Evolutionary conservation across 1,140 invertebrate species (phyloP), one percentile per base, ranked within the genome.

Genomic region (Hydropsyche tenuis): DNA sequence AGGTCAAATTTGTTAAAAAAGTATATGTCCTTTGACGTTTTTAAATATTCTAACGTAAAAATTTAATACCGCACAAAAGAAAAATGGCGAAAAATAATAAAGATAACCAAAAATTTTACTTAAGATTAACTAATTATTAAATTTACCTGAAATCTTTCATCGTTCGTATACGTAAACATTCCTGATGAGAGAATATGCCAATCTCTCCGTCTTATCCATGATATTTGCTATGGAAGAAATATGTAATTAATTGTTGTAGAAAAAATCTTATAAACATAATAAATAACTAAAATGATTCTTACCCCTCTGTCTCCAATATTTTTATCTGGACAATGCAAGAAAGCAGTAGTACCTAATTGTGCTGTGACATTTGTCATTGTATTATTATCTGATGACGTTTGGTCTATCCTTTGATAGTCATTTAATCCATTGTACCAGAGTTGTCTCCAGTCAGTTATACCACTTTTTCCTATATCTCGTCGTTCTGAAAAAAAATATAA

Each of bases 181-280:
- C 94, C 95, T 18, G 94, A 95, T 77, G 95, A 96, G 78, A 97
- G 85, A 75, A 96, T 95, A 82, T 96, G 94, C 91, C 94, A 95
- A 83, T 96, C 95, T 74, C 94, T 87, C 76, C 93, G 88, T 74
- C 94, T 89, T 70, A 96, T 92, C 94, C 95, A 96, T 20, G 94
- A 95, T 79, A 96, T 93, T 93, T 96, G 89, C 84, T 85, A 69
- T 73, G 79, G 22, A 16, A 74, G 25, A 62, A 68, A 37, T 60
- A 4, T 37, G 3, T 37, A 37, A 37, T 37, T 3, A 37, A 3
- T 37, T 4, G 30, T 37, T 37, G 3, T 9, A 9, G 9, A 37
- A 37, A 4, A 9, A 9, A 37, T 37, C 3, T 37, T 48, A 48
- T 48, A 43, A 6, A 43, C 12, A 6, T 43, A 12, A 12, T 48